These are phyloP conservation scores for Andrena marginata DNA, from an alignment of 2,888 invertebrate species.

Conservation along the genomic window DNA sequence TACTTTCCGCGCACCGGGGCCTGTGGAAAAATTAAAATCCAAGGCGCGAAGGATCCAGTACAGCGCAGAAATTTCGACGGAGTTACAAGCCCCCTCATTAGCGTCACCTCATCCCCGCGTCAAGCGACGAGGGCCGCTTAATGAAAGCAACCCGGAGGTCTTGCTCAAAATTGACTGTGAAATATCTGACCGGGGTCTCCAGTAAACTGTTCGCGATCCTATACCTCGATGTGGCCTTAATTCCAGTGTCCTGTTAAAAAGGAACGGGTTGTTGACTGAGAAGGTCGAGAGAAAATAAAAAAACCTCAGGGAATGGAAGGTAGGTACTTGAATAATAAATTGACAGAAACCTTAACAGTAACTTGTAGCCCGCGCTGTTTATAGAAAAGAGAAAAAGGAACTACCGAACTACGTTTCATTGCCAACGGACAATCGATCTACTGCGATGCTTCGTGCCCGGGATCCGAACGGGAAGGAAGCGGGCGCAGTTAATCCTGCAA, in stretches of 20 bases:
- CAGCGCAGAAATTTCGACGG: not conserved
- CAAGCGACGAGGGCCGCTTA: slow-evolving; percentile 21
- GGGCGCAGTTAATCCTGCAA: slow-evolving; percentile 19
- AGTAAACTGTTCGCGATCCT: slow-evolving; percentile 22
- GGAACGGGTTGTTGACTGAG: not conserved
- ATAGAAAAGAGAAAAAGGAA: too few relatives aligned
- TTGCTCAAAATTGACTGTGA: slow-evolving; percentile 30
- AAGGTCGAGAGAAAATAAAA: too few relatives aligned
- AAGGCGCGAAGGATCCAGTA: slow-evolving; percentile 9
- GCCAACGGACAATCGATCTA: too few relatives aligned
- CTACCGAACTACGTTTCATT: too few relatives aligned
- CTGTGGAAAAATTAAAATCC: slow-evolving; percentile 28
- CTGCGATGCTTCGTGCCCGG: too few relatives aligned
- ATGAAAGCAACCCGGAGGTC: slow-evolving; percentile 26
- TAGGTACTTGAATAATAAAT: too few relatives aligned
- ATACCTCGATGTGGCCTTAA: slow-evolving; percentile 23
- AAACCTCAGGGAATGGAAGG: too few relatives aligned
- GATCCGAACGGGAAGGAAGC: too few relatives aligned
- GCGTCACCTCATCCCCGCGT: slow-evolving; percentile 1
- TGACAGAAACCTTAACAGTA: too few relatives aligned
- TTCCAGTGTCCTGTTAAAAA: slow-evolving; percentile 8
- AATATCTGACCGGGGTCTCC: slow-evolving; percentile 19
- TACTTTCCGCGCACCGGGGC: not conserved
- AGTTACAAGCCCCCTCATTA: not conserved
- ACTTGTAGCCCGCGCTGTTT: too few relatives aligned